Percentiles rank a stretch among this genome's conserved stretches.
These are phyloP conservation scores for Agonopterix arenella DNA, from an alignment of 2,888 invertebrate genomes.

Conservation along the genomic window DNA sequence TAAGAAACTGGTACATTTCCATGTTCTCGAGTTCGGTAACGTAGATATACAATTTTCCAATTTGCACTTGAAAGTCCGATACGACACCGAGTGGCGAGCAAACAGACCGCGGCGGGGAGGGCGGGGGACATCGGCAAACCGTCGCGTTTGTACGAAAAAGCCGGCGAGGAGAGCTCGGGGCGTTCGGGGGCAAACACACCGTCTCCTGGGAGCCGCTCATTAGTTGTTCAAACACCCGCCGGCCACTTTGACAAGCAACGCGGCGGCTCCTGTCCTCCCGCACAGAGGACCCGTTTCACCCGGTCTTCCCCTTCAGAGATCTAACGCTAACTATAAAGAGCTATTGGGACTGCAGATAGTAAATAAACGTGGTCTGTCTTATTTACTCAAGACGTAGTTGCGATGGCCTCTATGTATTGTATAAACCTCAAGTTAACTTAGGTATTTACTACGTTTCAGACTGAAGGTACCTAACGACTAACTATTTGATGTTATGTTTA, in stretches of 20 bases:
- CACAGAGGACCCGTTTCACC: conserved; percentile 16
- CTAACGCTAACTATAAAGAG: conserved; percentile 59
- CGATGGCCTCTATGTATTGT: conserved; percentile 3
- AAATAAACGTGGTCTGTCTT: conserved; percentile 51
- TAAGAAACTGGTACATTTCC: no score
- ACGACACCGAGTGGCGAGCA: conserved; percentile 49
- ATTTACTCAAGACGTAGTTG: conserved; percentile 32
- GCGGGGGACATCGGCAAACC: conserved; percentile 34
- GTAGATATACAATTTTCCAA: conserved; percentile 33
- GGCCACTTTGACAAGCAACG: conserved; percentile 72
- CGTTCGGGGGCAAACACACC: conserved; percentile 60
- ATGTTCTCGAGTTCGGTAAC: no score
- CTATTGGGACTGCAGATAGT: conserved; percentile 47
- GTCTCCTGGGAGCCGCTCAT: conserved; percentile 73
- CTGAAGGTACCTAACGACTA: no score
- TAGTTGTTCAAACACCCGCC: conserved; percentile 74
- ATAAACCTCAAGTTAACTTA: neutral
- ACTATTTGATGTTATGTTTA: no score
- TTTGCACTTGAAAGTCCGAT: conserved; percentile 55
- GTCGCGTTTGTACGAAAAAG: conserved; percentile 56
- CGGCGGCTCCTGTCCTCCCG: conserved; percentile 39
- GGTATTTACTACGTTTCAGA: no score
- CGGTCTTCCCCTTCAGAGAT: conserved; percentile 61
- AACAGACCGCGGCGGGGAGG: conserved; percentile 33
- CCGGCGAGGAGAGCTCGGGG: conserved; percentile 30